Conservation (phyloP, 2,113 vertebrate genomes). For the Urocolius indicus region DNA sequence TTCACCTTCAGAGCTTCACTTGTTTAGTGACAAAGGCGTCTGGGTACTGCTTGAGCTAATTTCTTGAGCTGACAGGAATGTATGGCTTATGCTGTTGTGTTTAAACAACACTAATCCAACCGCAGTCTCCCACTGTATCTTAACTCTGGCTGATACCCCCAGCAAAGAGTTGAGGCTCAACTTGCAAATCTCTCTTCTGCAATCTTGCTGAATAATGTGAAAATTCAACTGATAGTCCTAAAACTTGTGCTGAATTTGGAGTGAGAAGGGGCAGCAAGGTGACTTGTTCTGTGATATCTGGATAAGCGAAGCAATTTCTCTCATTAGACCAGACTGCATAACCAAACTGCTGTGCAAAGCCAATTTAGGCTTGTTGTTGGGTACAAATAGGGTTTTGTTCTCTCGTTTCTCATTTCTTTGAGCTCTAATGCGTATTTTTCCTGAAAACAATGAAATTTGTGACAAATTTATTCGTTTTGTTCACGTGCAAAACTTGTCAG, state of each 20-base stretch:
- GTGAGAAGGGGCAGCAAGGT: no score
- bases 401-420: background rate
- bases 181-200: background rate
- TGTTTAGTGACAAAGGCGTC: background rate
- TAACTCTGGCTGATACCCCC: background rate
- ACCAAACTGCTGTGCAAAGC: background rate
- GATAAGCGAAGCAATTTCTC: background rate
- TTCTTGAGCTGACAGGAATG: background rate
- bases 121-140: rapidly evolving
- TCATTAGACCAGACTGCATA: background rate
- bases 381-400: background rate
- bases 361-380: background rate
- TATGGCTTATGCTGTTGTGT: background rate
- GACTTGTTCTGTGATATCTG: no score
- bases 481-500: background rate
- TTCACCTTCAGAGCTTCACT: background rate
- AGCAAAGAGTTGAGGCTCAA: background rate
- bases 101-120: rapidly evolving
- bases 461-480: background rate
- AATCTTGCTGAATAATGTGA: no score
- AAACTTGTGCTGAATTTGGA: no score
- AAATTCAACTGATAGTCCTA: no score
- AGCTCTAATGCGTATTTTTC: background rate
- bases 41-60: background rate
- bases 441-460: background rate